phyloP scores from a whole-genome alignment of 2,113 vertebrate genomes.

The Kobus ellipsiprymnus region DNA sequence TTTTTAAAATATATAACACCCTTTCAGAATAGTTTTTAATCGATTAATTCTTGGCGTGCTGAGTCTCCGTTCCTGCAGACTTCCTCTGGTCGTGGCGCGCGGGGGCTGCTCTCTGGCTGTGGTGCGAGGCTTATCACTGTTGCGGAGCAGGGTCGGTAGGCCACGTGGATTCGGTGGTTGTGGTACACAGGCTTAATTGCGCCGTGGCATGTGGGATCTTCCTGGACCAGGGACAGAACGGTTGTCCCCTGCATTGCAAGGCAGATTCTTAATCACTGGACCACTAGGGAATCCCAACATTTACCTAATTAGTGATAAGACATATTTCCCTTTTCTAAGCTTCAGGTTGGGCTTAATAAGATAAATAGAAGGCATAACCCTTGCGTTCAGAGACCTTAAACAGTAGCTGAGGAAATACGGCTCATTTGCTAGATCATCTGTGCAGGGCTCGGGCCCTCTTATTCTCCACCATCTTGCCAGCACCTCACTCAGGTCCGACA shows the following conservation, averaged over 20 bases:
- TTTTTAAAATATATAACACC: not conserved
- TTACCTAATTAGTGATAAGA: not conserved
- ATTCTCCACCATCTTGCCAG: not conserved
- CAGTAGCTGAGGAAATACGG: not conserved
- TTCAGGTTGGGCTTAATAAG: not conserved
- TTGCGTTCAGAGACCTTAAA: not conserved
- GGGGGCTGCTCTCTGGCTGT: not conserved
- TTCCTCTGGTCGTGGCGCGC: not conserved
- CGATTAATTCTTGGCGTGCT: not conserved
- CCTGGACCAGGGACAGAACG: not conserved
- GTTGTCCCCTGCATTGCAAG: not conserved
- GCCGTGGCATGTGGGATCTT: not conserved
- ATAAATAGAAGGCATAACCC: not conserved
- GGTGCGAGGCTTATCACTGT: accelerated
- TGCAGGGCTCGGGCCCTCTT: not conserved
- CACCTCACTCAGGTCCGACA: not conserved
- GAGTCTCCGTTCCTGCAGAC: not conserved
- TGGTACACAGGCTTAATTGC: not conserved
- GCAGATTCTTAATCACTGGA: not conserved
- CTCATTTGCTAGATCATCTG: not conserved
- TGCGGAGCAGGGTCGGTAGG: not conserved
- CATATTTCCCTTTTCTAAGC: not conserved
- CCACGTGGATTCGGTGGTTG: not conserved
- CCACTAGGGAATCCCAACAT: not conserved
- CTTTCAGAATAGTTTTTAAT: not conserved